Conservation (phyloP, 92 coral and sea anemone genomes). For the Muricea muricata region DNA sequence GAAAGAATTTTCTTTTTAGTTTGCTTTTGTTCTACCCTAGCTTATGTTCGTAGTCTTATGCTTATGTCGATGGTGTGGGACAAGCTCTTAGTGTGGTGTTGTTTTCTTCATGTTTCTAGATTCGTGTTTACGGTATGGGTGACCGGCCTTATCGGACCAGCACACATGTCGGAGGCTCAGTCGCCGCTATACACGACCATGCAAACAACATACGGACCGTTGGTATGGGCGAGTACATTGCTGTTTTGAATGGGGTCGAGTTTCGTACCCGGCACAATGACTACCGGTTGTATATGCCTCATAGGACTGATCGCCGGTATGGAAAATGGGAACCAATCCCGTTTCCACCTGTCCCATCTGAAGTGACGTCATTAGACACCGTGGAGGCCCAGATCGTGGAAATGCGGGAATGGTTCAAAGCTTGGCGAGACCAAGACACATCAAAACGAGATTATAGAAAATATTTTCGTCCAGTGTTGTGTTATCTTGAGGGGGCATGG, state of each 20-base stretch:
- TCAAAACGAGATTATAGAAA: constrained; percentile 76
- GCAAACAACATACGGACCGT: constrained; percentile 62
- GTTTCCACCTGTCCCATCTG: constrained; percentile 55
- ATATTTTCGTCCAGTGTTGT: constrained; percentile 85
- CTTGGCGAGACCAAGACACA: constrained; percentile 77
- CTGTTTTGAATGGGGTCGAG: constrained; percentile 85
- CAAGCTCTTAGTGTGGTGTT: too few relatives aligned
- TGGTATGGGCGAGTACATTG: constrained; percentile 88
- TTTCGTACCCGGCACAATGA: constrained; percentile 93
- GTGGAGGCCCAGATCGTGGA: constrained; percentile 69
- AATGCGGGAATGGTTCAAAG: constrained; percentile 92
- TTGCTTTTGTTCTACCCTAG: too few relatives aligned
- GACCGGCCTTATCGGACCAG: constrained; percentile 62
- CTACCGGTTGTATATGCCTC: constrained; percentile 84
- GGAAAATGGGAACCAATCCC: constrained; percentile 17
- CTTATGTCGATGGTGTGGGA: too few relatives aligned
- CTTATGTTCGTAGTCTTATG: too few relatives aligned
- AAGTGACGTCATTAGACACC: constrained; percentile 47
- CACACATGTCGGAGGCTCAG: constrained; percentile 52
- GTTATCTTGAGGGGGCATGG: constrained; percentile 56
- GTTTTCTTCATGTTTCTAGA: not conserved
- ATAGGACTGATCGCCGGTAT: constrained; percentile 20
- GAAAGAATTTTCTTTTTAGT: too few relatives aligned
- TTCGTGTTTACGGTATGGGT: not conserved
- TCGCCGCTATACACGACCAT: constrained; percentile 79